Conservation (phyloP, 1,140 invertebrate species). For the Eueides isabella region DNA sequence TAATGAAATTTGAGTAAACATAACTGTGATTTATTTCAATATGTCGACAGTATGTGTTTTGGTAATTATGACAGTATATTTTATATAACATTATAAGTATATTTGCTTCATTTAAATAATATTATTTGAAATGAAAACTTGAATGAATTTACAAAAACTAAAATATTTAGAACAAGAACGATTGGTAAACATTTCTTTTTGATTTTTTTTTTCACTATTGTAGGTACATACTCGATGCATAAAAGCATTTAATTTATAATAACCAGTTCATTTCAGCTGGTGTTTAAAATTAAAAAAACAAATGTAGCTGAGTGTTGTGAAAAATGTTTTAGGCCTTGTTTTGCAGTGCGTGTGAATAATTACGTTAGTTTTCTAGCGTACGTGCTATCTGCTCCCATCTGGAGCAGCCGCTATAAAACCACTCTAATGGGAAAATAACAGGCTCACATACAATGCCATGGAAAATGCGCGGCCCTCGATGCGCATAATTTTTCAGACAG, state of each 20-base stretch:
- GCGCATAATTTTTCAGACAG: conserved; percentile 66
- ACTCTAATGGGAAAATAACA: conserved; percentile 79
- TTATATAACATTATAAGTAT: too few relatives aligned
- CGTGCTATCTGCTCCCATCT: conserved; percentile 70
- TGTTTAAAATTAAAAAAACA: neutral
- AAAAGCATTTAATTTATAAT: neutral
- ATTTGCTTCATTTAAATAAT: too few relatives aligned
- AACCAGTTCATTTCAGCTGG: neutral
- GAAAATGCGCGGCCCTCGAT: conserved; percentile 60
- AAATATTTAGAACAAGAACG: too few relatives aligned
- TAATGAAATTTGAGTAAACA: neutral
- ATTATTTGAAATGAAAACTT: too few relatives aligned
- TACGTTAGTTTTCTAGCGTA: conserved; percentile 73
- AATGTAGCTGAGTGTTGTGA: conserved; percentile 7
- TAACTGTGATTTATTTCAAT: too few relatives aligned
- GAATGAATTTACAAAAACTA: too few relatives aligned
- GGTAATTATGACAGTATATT: too few relatives aligned
- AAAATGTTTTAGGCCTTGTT: conserved; percentile 37
- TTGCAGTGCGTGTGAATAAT: conserved; percentile 75
- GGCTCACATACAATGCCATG: conserved; percentile 74
- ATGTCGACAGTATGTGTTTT: too few relatives aligned
- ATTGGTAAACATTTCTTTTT: too few relatives aligned
- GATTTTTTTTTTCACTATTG: too few relatives aligned
- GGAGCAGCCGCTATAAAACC: conserved; percentile 69
- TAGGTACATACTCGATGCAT: too few relatives aligned